Percentiles rank a stretch among this genome's conserved stretches.
Evolutionary conservation across 1,140 invertebrate species (phyloP).

Genomic region (Drosophila willistoni): DNA sequence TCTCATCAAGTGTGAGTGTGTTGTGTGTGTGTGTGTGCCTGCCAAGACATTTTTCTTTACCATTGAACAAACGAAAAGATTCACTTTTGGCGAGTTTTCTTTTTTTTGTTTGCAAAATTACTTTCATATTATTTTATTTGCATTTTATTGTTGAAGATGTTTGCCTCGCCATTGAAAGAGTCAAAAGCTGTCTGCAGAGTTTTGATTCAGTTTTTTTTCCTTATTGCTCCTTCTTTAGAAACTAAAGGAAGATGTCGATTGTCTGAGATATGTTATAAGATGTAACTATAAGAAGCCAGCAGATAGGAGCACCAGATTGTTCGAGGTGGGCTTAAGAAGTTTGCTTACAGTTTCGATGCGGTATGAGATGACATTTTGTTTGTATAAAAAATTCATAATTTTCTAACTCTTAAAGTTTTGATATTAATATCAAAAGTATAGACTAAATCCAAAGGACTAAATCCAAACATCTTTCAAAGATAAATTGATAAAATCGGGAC

Average conservation of each 20-base stretch:
- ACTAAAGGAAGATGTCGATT: constrained; percentile 39
- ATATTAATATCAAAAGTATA: too few relatives aligned
- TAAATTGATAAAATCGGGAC: too few relatives aligned
- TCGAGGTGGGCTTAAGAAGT: constrained; percentile 22
- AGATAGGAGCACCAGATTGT: neutral
- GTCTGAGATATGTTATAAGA: constrained; percentile 47
- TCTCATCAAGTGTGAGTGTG: constrained; percentile 27
- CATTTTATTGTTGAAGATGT: constrained; percentile 59
- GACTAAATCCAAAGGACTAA: too few relatives aligned
- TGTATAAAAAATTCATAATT: neutral
- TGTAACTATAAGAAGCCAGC: constrained; percentile 5
- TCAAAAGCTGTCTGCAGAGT: constrained; percentile 49
- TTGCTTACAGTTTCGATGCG: neutral
- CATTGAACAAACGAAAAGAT: constrained; percentile 39
- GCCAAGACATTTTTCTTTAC: constrained; percentile 28
- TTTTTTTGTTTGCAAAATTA: constrained; percentile 48
- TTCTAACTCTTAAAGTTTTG: too few relatives aligned
- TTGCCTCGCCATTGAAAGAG: constrained; percentile 33
- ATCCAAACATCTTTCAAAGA: too few relatives aligned
- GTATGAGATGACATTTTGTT: neutral
- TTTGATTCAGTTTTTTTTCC: constrained; percentile 22
- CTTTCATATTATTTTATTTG: constrained; percentile 78
- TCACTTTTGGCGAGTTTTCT: neutral
- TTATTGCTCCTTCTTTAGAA: neutral
- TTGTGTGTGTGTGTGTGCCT: neutral